Evolutionary conservation across 2,113 vertebrate genomes (phyloP).

Genomic region (Tenebrosternarchus preto): DNA sequence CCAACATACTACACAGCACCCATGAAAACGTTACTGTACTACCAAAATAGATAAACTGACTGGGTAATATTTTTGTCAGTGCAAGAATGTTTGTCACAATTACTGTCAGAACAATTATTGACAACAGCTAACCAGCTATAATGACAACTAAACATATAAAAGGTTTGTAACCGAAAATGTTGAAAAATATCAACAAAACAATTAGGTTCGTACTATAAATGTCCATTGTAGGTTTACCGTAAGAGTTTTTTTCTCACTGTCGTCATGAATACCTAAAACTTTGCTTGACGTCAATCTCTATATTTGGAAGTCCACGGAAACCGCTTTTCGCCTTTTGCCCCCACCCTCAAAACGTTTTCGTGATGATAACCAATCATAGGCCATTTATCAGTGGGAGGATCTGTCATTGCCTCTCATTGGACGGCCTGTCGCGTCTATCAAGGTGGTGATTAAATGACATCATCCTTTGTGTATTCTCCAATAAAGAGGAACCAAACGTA

Average conservation of each 20-base stretch:
- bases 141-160: background rate
- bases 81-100: background rate
- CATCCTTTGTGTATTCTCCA: background rate
- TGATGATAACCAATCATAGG: constrained; percentile 44
- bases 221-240: constrained; percentile 33
- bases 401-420: constrained; percentile 33
- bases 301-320: constrained; percentile 49
- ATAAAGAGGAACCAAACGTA: constrained; percentile 23
- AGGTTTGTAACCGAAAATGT: background rate
- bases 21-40: no score
- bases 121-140: background rate
- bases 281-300: constrained; percentile 49
- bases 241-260: constrained; percentile 16
- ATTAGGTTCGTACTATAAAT: background rate
- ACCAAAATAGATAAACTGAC: no score
- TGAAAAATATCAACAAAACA: background rate
- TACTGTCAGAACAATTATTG: background rate
- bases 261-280: constrained; percentile 40
- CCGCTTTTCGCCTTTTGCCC: no score
- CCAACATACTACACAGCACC: no score
- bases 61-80: no score
- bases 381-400: background rate
- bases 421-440: background rate
- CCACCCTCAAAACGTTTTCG: constrained; percentile 37
- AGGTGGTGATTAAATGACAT: constrained; percentile 2